phyloP scores from a whole-genome alignment of 1,140 invertebrate genomes.

The Brachionus rubens region DNA sequence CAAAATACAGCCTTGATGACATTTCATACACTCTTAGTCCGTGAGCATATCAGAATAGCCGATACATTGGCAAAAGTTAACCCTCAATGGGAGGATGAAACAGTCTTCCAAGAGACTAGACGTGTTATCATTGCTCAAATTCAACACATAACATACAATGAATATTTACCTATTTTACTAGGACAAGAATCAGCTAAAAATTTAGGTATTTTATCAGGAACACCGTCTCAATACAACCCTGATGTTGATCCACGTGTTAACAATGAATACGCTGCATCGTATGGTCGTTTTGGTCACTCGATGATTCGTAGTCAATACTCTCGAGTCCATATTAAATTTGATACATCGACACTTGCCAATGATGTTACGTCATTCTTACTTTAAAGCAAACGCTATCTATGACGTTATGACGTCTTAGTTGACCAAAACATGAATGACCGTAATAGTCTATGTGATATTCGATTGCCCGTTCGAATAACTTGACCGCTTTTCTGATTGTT shows the following conservation, averaged over 20 bases:
- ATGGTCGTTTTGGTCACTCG: slow-evolving; percentile 67
- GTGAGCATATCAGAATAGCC: slow-evolving; percentile 92
- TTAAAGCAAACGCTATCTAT: slow-evolving; percentile 14
- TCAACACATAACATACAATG: slow-evolving; percentile 79
- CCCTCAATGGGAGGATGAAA: slow-evolving; percentile 90
- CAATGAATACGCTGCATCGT: slow-evolving; percentile 68
- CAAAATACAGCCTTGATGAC: slow-evolving; percentile 81
- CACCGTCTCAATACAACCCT: slow-evolving; percentile 67
- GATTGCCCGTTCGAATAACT: slow-evolving; percentile 44
- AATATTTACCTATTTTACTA: slow-evolving; percentile 77
- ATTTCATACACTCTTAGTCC: slow-evolving; percentile 95
- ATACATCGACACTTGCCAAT: not conserved
- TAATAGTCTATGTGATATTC: slow-evolving; percentile 28
- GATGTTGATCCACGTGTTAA: slow-evolving; percentile 73
- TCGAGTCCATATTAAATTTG: not conserved
- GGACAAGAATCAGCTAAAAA: slow-evolving; percentile 60
- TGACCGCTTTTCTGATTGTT: slow-evolving; percentile 14
- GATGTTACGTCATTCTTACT: slow-evolving; percentile 22
- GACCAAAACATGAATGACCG: not conserved
- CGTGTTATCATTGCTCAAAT: slow-evolving; percentile 2
- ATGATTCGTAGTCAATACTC: slow-evolving; percentile 52
- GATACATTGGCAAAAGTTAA: slow-evolving; percentile 73
- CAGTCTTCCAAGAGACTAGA: slow-evolving; percentile 69
- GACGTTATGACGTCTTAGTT: not conserved
- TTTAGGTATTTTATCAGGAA: slow-evolving; percentile 45